Base-by-base conservation (phyloP, 2,113 vertebrate species). In the Xiphorhynchus elegans region DNA sequence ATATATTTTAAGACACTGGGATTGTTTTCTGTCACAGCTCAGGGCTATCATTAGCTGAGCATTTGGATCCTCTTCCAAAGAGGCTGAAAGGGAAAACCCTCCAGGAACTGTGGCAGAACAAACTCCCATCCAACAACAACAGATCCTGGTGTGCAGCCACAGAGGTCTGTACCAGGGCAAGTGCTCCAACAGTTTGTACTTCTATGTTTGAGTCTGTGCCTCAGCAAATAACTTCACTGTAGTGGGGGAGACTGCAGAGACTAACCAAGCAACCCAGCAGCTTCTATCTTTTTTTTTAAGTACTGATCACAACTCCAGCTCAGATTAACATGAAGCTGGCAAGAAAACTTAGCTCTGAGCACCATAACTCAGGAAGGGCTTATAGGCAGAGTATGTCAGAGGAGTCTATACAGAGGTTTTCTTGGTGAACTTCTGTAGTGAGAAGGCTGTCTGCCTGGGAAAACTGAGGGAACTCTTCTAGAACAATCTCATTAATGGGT, bases 11-110 rank as follows among this genome's bases (percentile, higher is more conserved):
- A 91, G 83, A 47, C 11, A 59, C 42, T 17, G 10, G 49, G 53
- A 39, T 14, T 69, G 63, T 53, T 91, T 81, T 66, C 79, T 82
- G 80, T 84, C 68, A 35, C 47, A 76, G 85, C 79, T 47, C 88
- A 70, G 50, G 73, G 87, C 44, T 95, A 76, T 79, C 90, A 94
- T 73, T 90, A 90, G 53, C 75, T 74, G 90, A 55, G 63, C 37
- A 84, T 47, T 80, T 84, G 85, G 82, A 64, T 80, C 68, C 59
- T 86, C 33, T 63, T 85, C 56, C 79, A 86, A 85, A 66, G 55
- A 84, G 73, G 68, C 52, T 84, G 86, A 63, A 88, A 90, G 80
- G 72, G 74, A 97, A 90, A 93, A 29, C 35, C 68, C 72, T 86
- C 15, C 74, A 90, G 84, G 70, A 90, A n/a, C 55, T 46, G 79